Evolutionary conservation across 2,888 invertebrate genomes (phyloP), one percentile per base, ranked within the genome.

Genomic region (Andrena bicolor): DNA sequence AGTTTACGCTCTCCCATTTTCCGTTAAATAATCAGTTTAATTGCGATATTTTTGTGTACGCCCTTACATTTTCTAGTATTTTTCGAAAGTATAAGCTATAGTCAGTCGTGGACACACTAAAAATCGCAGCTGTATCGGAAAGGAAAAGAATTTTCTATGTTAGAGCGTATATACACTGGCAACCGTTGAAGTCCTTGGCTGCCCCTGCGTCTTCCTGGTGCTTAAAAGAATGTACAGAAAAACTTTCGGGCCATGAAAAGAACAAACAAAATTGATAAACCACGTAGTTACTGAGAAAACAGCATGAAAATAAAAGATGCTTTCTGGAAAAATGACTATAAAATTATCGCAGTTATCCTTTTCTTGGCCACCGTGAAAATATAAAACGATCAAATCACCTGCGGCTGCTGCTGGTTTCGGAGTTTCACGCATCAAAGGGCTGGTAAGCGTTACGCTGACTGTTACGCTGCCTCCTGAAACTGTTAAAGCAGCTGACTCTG

Each of bases 401-500:
- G 93, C 92, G 71, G 82, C 76, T 41, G 88, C 86, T 30, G 90
- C 82, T 72, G 92, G 85, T 85, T 94, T 94, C 4, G 91, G 88
- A n/a, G 93, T 89, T 94, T 99, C 99, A 82, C 99, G 96, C 96
- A 99, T 97, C 72, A 98, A 95, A 64, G 99, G 98, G 85, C 99
- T 99, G 69, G 99, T 99, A 84, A 99, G 95, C 83, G 98, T 97
- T 83, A 99, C 97, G 86, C 97, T 96, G 86, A 99, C 98, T 71
- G 96, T 95, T 77, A 98, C 97, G 69, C 95, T 94, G 80, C 96
- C 97, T 90, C 97, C 97, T n/a, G 96, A 95, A 72, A 99, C 98
- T 63, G 96, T 95, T 83, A 99, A 96, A 8, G 98, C 97, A 71
- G 98, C 97, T 89, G 98, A 97, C 76, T 97, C 97, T 68, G 97